A percentile compares a stretch with the other conserved stretches of the same genome.
These are phyloP conservation scores for Suricata suricatta DNA, from an alignment of 2,113 vertebrate genomes.

Conservation along the genomic window DNA sequence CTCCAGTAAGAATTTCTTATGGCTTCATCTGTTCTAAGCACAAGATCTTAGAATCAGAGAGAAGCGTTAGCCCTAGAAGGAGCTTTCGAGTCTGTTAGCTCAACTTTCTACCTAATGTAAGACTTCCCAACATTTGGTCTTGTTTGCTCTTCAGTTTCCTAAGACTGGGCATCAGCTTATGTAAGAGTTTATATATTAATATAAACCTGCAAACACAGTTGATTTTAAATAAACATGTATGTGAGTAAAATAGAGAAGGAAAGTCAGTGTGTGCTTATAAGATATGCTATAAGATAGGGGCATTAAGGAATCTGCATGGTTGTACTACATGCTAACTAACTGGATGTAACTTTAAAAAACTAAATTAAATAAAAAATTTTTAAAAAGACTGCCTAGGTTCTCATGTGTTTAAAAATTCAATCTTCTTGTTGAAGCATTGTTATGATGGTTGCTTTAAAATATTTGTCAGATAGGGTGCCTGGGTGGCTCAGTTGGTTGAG, in stretches of 20 bases:
- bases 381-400: too few species aligned
- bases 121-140: background rate
- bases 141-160: background rate
- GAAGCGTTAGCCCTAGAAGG: background rate
- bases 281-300: background rate
- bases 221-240: slow-evolving; percentile 33
- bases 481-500: too few species aligned
- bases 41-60: background rate
- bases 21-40: background rate
- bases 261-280: background rate
- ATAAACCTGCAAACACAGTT: background rate
- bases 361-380: too few species aligned
- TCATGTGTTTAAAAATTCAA: too few species aligned
- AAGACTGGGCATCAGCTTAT: background rate
- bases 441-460: too few species aligned
- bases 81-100: background rate
- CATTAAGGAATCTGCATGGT: too few species aligned
- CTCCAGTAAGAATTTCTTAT: background rate
- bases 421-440: too few species aligned
- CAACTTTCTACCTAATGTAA: background rate
- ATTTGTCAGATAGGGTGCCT: too few species aligned
- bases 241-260: background rate
- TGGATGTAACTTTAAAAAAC: too few species aligned
- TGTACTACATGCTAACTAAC: too few species aligned
- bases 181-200: background rate